phyloP scores from a whole-genome alignment of 1,140 invertebrate species.

The Monochamus saltuarius region DNA sequence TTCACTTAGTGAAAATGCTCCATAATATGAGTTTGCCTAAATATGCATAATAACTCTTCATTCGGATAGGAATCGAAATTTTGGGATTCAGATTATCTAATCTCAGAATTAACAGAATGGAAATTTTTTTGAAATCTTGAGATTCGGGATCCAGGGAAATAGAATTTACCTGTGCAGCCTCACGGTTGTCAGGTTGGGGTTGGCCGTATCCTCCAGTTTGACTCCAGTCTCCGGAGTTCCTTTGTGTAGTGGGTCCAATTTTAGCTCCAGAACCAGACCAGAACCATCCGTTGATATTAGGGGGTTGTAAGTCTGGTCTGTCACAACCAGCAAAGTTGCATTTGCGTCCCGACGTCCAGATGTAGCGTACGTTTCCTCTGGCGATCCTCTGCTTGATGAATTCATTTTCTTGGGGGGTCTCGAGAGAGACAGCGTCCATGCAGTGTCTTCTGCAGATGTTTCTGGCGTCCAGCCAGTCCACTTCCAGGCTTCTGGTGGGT shows the following conservation, averaged over 20 bases:
- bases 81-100: too few species aligned
- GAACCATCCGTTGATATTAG: conserved; percentile 90
- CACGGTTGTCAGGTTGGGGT: conserved; percentile 85
- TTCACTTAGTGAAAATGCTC: too few species aligned
- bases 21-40: too few species aligned
- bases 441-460: conserved; percentile 91
- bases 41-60: too few species aligned
- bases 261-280: conserved; percentile 89
- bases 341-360: conserved; percentile 89
- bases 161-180: conserved; percentile 74
- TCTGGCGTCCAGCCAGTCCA: conserved; percentile 86
- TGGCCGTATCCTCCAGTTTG: conserved; percentile 81
- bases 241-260: conserved; percentile 82
- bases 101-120: too few species aligned
- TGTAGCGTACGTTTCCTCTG: conserved; percentile 64
- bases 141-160: too few species aligned
- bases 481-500: conserved; percentile 80
- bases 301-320: conserved; percentile 80
- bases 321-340: conserved; percentile 92
- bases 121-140: too few species aligned
- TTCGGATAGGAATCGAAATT: too few species aligned
- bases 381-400: conserved; percentile 84
- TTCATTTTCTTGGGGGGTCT: conserved; percentile 88
- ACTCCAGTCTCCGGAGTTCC: conserved; percentile 87
- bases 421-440: conserved; percentile 88